Percentiles rank a stretch among this genome's conserved stretches.
Evolutionary conservation across 2,797 vertebrate genomes (phyloP).

Genomic region (Malurus leucopterus): DNA sequence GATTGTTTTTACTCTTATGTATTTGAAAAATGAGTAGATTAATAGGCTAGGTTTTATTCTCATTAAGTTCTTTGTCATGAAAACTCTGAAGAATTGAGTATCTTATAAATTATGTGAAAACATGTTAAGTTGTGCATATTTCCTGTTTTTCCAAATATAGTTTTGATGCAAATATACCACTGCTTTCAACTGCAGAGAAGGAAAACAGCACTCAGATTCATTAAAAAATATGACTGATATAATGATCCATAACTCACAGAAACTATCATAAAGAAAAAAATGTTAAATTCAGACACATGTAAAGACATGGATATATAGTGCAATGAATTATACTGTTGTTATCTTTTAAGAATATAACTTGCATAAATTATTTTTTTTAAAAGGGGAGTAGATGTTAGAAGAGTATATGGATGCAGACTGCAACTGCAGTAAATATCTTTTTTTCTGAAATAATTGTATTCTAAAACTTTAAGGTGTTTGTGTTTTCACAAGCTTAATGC

Average conservation of each 20-base stretch:
- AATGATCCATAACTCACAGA: neutral
- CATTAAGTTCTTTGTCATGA: neutral
- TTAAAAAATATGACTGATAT: neutral
- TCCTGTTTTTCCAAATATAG: neutral
- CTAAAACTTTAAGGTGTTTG: neutral
- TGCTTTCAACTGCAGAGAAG: neutral
- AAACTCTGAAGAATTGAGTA: neutral
- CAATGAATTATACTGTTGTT: neutral
- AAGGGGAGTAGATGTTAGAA: neutral
- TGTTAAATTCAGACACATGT: neutral
- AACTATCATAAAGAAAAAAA: neutral
- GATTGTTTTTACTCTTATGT: neutral
- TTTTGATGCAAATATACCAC: neutral
- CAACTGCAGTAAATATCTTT: neutral
- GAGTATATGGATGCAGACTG: neutral
- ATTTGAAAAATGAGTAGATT: neutral
- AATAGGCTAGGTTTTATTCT: neutral
- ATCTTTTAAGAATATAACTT: neutral
- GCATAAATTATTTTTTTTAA: neutral
- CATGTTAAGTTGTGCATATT: neutral
- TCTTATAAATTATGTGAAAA: neutral
- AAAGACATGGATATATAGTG: neutral
- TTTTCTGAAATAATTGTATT: neutral
- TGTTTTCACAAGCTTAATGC: neutral
- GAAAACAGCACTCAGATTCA: neutral